Base-by-base conservation (phyloP, 2,113 vertebrate species). In the Echinops telfairi region DNA sequence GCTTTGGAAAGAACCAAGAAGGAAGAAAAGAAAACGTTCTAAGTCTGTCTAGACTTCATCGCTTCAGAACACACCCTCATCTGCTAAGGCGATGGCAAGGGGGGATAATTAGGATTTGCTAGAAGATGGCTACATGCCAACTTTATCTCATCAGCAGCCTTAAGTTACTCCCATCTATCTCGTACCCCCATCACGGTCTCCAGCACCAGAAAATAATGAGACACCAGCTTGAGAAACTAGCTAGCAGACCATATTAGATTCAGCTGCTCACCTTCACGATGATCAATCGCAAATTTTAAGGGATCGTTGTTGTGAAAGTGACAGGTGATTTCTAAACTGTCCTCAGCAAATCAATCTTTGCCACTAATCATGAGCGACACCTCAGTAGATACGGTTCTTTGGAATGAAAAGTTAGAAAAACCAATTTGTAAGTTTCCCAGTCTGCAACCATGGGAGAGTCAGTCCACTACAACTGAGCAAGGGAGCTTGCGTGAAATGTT, bases 21-120 rank as follows among this genome's bases (percentile, higher is more conserved):
- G 60, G 57, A 92, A 71, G 31, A 10, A 62, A 66, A 66, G 64
- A 66, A 66, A 73, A 83, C 80, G 83, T 89, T 86, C 47, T 16
- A 0, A 25, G 60, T 96, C 89, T 96, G 95, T 97, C 95, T 97
- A 97, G 95, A 95, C 82, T 96, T 94, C 70, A 88, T 83, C 76
- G 96, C 90, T 85, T 94, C 71, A 95, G 95, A 96, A 96, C 90
- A 58, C 97, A 96, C 82, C 47, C 66, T 95, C 82, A 90, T 89
- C 87, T 97, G 94, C 94, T 86, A 88, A 88, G 88, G 96, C 29
- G 22, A 29, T 31, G 92, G 88, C 71, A 86, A 76, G 57, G 88
- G 81, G 90, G 22, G 73, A 91, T 95, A 96, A 97, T 97, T 86
- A 96, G 95, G 94, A 68, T 95, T 78, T 95, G 87, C 82, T 85